phyloP scores from a whole-genome alignment of 2,888 invertebrate genomes.

The Patella depressa region DNA sequence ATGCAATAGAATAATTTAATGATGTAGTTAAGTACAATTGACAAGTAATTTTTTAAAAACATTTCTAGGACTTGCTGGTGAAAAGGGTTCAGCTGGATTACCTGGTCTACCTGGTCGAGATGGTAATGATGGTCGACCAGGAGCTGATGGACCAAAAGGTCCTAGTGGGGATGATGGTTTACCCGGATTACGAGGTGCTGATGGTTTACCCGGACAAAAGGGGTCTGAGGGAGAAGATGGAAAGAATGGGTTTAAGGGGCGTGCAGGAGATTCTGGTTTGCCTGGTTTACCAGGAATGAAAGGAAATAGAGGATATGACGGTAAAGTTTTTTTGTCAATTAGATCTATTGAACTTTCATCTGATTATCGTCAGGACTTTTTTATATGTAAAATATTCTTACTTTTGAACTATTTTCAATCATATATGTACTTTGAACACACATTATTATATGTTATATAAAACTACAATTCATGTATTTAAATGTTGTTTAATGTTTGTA shows the following conservation, averaged over 20 bases:
- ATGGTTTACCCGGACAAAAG: conserved; percentile 23
- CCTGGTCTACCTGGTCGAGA: conserved; percentile 39
- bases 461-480: too few species aligned
- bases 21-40: too few species aligned
- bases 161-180: conserved; percentile 32
- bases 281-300: conserved; percentile 58
- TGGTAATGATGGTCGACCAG: conserved; percentile 39
- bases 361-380: too few species aligned
- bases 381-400: too few species aligned
- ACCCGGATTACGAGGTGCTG: conserved; percentile 36
- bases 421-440: too few species aligned
- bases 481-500: too few species aligned
- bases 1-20: too few species aligned
- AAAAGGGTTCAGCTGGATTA: conserved; percentile 58
- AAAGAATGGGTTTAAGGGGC: conserved; percentile 18
- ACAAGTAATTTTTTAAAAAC: too few species aligned
- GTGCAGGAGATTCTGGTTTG: conserved; percentile 44
- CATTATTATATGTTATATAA: too few species aligned
- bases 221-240: conserved; percentile 20
- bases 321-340: neutral
- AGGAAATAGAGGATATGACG: conserved; percentile 51
- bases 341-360: too few species aligned
- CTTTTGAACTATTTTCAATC: too few species aligned
- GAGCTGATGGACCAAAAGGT: conserved; percentile 6
- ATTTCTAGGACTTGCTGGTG: conserved; percentile 23